Evolutionary conservation across 2,797 vertebrate genomes (phyloP).

Genomic region (Philypnodon macrostomus): DNA sequence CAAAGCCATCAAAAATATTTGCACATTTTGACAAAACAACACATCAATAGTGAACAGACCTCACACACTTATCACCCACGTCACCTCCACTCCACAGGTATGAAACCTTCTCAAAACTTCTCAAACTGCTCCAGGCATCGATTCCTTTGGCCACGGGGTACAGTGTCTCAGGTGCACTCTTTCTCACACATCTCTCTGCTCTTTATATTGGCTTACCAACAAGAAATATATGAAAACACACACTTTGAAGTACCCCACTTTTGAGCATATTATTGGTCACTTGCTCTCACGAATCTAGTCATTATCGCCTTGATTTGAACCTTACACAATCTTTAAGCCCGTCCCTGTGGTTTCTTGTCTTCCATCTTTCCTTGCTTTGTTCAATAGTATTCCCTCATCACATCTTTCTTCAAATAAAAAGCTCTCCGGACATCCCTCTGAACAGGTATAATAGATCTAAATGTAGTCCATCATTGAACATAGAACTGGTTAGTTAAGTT

Average conservation of each 20-base stretch:
- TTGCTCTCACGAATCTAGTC: conserved; percentile 6
- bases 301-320: conserved; percentile 4
- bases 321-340: conserved; percentile 3
- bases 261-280: conserved; percentile 7
- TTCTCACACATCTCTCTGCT: conserved; percentile 15
- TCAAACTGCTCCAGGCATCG: conserved; percentile 46
- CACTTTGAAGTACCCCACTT: conserved; percentile 16
- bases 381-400: conserved; percentile 2
- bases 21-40: not conserved
- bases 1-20: conserved; percentile 1
- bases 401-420: conserved; percentile 3
- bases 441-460: conserved; percentile 11
- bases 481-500: conserved; percentile 1
- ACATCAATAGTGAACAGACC: not conserved
- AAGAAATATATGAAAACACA: conserved; percentile 1
- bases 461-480: conserved; percentile 13
- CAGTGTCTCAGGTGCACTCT: conserved; percentile 37
- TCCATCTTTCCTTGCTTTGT: conserved; percentile 1
- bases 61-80: conserved; percentile 8
- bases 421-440: not conserved
- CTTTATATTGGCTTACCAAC: not conserved
- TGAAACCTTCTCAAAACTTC: conserved; percentile 31
- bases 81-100: conserved; percentile 14
- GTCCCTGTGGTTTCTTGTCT: conserved; percentile 5
- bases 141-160: conserved; percentile 51